Evolutionary conservation across 2,797 vertebrate species (phyloP), one percentile per base, ranked within the genome.

Genomic region (Galagoides demidoff): DNA sequence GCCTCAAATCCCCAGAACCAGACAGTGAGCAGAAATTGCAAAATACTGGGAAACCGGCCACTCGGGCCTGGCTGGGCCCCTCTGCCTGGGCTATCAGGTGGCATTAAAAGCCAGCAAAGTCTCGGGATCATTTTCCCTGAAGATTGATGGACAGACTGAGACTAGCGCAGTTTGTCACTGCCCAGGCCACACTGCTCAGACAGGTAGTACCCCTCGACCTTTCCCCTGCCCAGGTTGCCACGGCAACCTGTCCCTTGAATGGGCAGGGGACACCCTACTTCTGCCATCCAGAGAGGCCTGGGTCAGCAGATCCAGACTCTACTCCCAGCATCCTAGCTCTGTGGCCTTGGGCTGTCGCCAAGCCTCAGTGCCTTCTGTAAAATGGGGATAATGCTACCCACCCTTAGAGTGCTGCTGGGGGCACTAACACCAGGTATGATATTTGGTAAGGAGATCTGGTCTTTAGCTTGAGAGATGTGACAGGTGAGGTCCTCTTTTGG

Each of bases 91-190:
- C 66, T 96, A 63, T 95, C 71, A 31, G 17, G 77, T 85, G 61
- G 71, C 96, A 74, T 29, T 52, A 77, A 89, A 89, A 95, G 86
- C 95, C n/a, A 16, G 83, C 37, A 20, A 78, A 77, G 66, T 64
- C 89, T 86, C 66, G 2, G 52, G 89, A 86, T 95, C 43, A 22
- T 64, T 74, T 91, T 89, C 79, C 19, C 49, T 63, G 37, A 86
- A 93, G 85, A 95, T 78, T 2, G 2, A n/a, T 45, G 55, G 66
- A 37, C 76, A 49, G 82, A 63, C 87, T 49, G 59, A 59, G 57
- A 29, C 52, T 17, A 8, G 6, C n/a, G 61, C 29, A 0, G 11
- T 25, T 27, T 27, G 34, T 73, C 64, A 10, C 13, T 9, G 66
- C 19, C 73, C n/a, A 63, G 20, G 52, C 20, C 68, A 1, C 84